These are phyloP conservation scores for Eurystomus gularis DNA, from an alignment of 2,113 vertebrate species.

Conservation along the genomic window DNA sequence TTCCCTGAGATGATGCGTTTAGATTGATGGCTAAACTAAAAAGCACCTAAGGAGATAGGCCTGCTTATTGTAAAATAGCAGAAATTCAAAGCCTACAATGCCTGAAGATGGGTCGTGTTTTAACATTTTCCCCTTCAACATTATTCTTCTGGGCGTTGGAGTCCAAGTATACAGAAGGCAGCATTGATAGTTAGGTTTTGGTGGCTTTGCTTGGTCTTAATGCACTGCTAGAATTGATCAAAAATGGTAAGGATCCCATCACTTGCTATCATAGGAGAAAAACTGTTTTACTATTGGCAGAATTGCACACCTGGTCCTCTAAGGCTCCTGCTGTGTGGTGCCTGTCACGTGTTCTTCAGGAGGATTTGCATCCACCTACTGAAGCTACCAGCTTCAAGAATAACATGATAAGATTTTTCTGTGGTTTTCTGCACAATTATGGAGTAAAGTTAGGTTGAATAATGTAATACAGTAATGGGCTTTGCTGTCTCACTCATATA, in stretches of 20 bases:
- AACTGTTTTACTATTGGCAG: background rate
- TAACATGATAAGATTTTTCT: background rate
- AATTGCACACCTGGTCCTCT: background rate
- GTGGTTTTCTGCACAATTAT: background rate
- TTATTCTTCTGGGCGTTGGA: background rate
- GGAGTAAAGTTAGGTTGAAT: background rate
- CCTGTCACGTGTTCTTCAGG: background rate
- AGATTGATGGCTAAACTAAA: background rate
- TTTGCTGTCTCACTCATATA: background rate
- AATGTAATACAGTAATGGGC: background rate
- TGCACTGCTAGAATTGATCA: background rate
- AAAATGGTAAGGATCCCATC: background rate
- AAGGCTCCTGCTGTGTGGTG: background rate
- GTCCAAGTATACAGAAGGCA: background rate
- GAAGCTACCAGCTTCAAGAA: background rate
- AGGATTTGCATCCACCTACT: background rate
- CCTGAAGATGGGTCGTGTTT: background rate
- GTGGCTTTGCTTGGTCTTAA: background rate
- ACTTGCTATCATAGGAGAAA: background rate
- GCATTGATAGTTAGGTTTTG: background rate
- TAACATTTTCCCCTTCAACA: background rate
- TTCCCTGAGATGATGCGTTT: background rate
- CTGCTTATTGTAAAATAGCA: background rate
- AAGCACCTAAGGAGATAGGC: background rate
- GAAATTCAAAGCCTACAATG: background rate